Base-by-base conservation (phyloP, 53 echinoderm and acorn worm genomes). In the Stichopus horrens region DNA sequence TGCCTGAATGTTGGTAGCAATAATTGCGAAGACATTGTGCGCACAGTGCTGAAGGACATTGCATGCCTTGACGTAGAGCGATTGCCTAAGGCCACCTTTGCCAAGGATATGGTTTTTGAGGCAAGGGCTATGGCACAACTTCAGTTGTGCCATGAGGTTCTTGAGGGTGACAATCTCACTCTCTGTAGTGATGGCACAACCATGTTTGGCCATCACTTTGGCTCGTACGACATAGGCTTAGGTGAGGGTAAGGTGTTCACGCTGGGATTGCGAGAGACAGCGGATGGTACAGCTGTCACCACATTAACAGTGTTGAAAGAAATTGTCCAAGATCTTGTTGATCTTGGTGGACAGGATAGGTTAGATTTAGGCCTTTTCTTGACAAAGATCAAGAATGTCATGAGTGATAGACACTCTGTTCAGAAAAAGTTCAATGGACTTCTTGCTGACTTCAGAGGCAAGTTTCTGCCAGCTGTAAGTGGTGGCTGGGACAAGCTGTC, bases 191-290 rank as follows among this genome's bases (percentile, higher is more conserved):
- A 68, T 77, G 80, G 89, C 68, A 92, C 92, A 77, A 86, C 89
- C 14, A 92, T 89, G 75, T 23, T 75, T 77, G 89, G 92, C 65
- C 86, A 92, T 56, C 89, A 92, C 66, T 92, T 86, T 52, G 77
- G 86, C 7, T 74, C 92, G 19, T 92, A 86, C 73, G 89, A 89
- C 23, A n/a, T 89, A 19, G 54, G 87, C 8, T 23, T 86, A 19
- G 16, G 77, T 51, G 79, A 86, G 55, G 88, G 90, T 11, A 77
- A 89, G 18, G 76, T 87, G 66, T 89, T 79, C 19, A 86, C 90
- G 57, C 87, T 92, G 18, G 92, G 92, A 57, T 56, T 92, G 57
- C 78, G 92, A 54, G 90, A 86, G 55, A 92, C 87, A 53, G 87
- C 77, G 8, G 52, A 86, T 86, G 86, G 86, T 23, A 86, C 63